phyloP scores from a whole-genome alignment of 2,888 invertebrate species.

The Lacanobia oleracea region DNA sequence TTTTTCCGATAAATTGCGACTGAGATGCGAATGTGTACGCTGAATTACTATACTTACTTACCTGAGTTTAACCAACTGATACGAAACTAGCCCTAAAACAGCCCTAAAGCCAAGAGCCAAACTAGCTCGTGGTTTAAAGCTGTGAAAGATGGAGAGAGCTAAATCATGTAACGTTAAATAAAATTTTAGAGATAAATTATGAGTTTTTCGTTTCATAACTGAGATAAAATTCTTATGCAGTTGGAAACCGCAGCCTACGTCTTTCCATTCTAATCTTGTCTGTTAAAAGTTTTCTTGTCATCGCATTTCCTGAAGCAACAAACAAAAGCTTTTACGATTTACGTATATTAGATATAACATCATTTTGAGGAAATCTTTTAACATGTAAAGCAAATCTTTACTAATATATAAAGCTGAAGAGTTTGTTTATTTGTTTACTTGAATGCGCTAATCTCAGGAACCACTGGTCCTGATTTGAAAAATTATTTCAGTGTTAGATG shows the following conservation, averaged over 20 bases:
- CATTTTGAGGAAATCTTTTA: background rate
- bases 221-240: slow-evolving; percentile 38
- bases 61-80: too few relatives aligned
- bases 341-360: background rate
- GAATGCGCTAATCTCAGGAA: too few relatives aligned
- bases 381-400: too few relatives aligned
- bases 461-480: too few relatives aligned
- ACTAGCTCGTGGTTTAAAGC: background rate
- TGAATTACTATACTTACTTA: too few relatives aligned
- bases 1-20: too few relatives aligned
- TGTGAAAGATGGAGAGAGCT: slow-evolving; percentile 28
- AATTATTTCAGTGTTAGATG: too few relatives aligned
- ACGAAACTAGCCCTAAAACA: too few relatives aligned
- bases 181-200: background rate
- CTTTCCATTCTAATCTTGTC: slow-evolving; percentile 34
- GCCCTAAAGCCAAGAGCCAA: background rate
- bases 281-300: slow-evolving; percentile 52
- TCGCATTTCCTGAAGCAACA: slow-evolving; percentile 47
- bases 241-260: slow-evolving; percentile 27
- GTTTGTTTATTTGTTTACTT: too few relatives aligned
- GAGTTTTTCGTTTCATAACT: background rate
- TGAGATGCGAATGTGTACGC: too few relatives aligned
- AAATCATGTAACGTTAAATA: slow-evolving; percentile 17
- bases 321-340: slow-evolving; percentile 41
- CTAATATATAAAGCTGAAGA: too few relatives aligned